Base-by-base conservation (phyloP, 1,140 invertebrate genomes). In the Asobara japonica region DNA sequence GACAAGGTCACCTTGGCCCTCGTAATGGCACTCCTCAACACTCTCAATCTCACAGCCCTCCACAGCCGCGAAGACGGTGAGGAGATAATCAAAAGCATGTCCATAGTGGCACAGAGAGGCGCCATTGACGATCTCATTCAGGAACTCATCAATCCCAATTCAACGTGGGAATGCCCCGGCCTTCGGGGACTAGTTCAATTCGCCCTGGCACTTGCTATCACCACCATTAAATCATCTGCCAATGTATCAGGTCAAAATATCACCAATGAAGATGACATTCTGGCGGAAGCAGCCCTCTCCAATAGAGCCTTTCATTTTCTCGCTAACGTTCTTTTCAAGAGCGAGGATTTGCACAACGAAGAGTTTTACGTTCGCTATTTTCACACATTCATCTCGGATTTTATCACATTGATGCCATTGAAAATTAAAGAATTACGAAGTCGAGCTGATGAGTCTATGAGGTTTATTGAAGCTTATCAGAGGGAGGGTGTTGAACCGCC, bases 351-450 rank as follows among this genome's bases (percentile, higher is more conserved):
- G 56, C 91, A 91, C 75, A 89, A 90, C 71, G 95, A 95, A 85
- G 94, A 94, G 82, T 97, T 96, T 83, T 95, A 96, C 78, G 87
- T 96, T 75, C 90, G 93, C 45, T 90, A 95, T 64, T 89, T 98
- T 33, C 97, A 99, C 83, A 90, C 90, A 10, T 82, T 98, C 1
- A 90, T 98, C 51, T 96, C 95, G 0, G 97, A 98, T 84, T 98
- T 99, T 76, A 96, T 98, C 66, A 91, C 95, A 60, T 89, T 95
- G 33, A 96, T 98, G 95, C 96, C 97, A 33, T 88, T 96, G 31
- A 98, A 98, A 87, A 91, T 94, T 0, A 95, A 94, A 83, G 95
- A 95, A 81, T 84, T 97, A 51, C 87, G 94, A 48, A 93, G 92
- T 76, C 90, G 94, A 76, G 96, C 96, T 0, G 96, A 98, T 84